These are phyloP conservation scores for Palythoa grandis DNA, from an alignment of 92 coral and sea anemone species.

Conservation along the genomic window DNA sequence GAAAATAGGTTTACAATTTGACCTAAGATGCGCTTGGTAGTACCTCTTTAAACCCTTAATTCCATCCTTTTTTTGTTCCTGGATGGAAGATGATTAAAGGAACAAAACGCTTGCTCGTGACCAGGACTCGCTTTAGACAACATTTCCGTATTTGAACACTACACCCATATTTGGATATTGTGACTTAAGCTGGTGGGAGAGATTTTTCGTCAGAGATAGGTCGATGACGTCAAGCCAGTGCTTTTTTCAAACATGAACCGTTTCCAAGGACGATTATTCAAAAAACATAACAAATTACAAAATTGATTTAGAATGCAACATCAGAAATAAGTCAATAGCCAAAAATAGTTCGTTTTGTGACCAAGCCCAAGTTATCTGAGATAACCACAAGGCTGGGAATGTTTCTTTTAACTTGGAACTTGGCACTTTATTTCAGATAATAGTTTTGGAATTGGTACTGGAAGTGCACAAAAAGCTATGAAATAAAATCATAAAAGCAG, in stretches of 20 bases:
- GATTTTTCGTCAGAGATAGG: conserved; percentile 12
- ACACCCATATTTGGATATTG: conserved; percentile 19
- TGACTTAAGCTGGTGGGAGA: neutral
- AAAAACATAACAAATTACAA: neutral
- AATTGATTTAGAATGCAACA: neutral
- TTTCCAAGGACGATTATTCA: neutral
- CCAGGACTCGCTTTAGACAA: conserved; percentile 18
- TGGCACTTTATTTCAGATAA: too few relatives aligned
- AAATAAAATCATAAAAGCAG: too few relatives aligned
- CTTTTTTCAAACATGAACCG: neutral
- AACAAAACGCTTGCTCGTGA: conserved; percentile 37
- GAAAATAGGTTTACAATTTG: neutral
- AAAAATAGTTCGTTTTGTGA: neutral
- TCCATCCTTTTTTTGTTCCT: neutral
- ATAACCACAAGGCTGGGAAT: neutral
- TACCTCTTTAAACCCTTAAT: conserved; percentile 10
- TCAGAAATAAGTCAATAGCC: neutral
- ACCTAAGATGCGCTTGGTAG: neutral
- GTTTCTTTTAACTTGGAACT: too few relatives aligned
- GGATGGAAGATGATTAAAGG: conserved; percentile 9
- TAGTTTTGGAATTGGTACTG: too few relatives aligned
- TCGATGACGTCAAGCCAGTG: conserved; percentile 5
- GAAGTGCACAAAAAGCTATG: too few relatives aligned
- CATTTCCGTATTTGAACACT: conserved; percentile 12
- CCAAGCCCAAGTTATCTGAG: neutral